These are phyloP conservation scores for Gerosis bhagava DNA, from an alignment of 2,888 invertebrate species.

Conservation along the genomic window DNA sequence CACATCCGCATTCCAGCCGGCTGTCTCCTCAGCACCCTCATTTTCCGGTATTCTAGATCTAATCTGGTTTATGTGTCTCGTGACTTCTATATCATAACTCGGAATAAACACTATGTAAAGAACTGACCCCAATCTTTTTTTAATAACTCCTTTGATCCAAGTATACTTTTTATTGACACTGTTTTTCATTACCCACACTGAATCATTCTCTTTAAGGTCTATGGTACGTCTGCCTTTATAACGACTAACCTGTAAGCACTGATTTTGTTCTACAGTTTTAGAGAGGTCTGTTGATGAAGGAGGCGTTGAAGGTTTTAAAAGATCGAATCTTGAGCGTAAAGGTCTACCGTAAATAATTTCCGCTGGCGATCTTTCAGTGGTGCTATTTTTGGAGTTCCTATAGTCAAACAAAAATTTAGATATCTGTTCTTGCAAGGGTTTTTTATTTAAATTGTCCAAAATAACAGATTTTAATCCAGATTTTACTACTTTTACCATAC, in stretches of 20 bases:
- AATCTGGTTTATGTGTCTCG: slow-evolving; percentile 13
- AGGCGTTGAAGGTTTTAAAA: slow-evolving; percentile 1
- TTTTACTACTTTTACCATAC: slow-evolving; percentile 6
- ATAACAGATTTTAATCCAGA: not conserved
- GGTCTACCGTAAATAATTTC: slow-evolving; percentile 14
- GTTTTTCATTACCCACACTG: slow-evolving; percentile 19
- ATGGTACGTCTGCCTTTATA: not conserved
- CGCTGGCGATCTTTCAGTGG: slow-evolving; percentile 20
- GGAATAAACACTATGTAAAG: slow-evolving; percentile 6
- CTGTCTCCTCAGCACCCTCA: too few relatives aligned
- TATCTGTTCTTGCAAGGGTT: slow-evolving; percentile 11
- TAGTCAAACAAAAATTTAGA: slow-evolving; percentile 29
- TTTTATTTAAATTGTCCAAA: slow-evolving; percentile 5
- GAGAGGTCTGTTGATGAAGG: slow-evolving; percentile 14
- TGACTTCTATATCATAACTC: slow-evolving; percentile 4
- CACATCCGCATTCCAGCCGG: not conserved
- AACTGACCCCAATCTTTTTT: slow-evolving; percentile 19
- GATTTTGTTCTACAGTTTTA: slow-evolving; percentile 13
- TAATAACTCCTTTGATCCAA: slow-evolving; percentile 23
- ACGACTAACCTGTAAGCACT: slow-evolving; percentile 20
- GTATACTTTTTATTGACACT: slow-evolving; percentile 13
- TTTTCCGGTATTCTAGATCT: too few relatives aligned
- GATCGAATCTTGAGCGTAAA: slow-evolving; percentile 21
- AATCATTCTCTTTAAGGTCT: not conserved
- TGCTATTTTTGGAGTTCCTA: slow-evolving; percentile 27